Evolutionary conservation across 35 echinoderm and acorn worm species (phyloP).

Genomic region (Eucidaris tribuloides): DNA sequence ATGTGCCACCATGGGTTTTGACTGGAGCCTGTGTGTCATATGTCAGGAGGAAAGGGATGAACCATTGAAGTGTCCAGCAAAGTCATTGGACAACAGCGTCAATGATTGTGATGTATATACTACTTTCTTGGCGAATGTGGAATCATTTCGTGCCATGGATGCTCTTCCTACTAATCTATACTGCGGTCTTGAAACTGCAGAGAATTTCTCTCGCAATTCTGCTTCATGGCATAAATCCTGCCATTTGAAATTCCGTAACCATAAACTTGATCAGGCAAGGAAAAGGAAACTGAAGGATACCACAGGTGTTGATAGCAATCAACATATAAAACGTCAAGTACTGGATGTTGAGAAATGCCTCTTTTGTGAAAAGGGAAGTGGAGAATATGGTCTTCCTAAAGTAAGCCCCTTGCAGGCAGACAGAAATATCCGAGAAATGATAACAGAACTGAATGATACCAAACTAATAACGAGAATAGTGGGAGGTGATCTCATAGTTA

Average conservation of each 20-base stretch:
- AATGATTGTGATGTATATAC: background rate
- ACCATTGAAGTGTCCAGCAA: background rate
- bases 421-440: background rate
- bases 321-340: background rate
- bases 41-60: background rate
- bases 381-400: background rate
- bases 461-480: background rate
- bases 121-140: background rate
- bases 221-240: background rate
- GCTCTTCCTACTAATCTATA: background rate
- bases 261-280: background rate
- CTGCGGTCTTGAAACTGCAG: background rate
- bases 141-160: background rate
- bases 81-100: background rate
- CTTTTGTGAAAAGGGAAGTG: background rate
- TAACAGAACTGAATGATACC: background rate
- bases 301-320: background rate
- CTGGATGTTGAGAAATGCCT: too few relatives aligned
- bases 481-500: background rate
- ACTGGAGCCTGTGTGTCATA: slow-evolving; percentile 4
- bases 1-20: too few relatives aligned
- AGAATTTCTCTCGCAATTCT: background rate
- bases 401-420: background rate
- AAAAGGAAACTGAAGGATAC: background rate
- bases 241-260: background rate